Percentiles rank a stretch among this genome's conserved stretches.
Evolutionary conservation across 1,140 invertebrate genomes (phyloP).

Genomic region (Drosophila serrata): DNA sequence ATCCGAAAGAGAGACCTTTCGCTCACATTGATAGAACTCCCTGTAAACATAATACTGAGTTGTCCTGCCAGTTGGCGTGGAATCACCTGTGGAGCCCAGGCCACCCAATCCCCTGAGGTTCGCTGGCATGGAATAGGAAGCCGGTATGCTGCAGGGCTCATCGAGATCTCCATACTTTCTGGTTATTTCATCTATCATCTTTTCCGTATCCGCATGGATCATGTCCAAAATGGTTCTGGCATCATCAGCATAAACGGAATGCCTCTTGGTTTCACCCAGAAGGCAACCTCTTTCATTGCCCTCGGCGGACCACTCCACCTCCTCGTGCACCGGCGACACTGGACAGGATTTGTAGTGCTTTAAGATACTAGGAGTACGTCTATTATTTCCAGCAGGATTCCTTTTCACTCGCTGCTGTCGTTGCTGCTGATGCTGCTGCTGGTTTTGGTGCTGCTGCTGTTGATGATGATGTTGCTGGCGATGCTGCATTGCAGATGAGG

Average conservation of each 20-base stretch:
- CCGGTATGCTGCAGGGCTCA: conserved; percentile 61
- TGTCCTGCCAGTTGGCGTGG: conserved; percentile 77
- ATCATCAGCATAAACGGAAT: conserved; percentile 86
- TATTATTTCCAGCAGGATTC: conserved; percentile 76
- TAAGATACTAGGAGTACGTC: conserved; percentile 87
- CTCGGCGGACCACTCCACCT: conserved; percentile 87
- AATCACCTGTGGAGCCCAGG: conserved; percentile 62
- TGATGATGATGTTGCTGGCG: conserved; percentile 21
- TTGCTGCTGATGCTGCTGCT: conserved; percentile 22
- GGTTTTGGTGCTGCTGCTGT: conserved; percentile 12
- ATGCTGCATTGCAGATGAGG: conserved; percentile 5
- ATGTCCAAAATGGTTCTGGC: conserved; percentile 87
- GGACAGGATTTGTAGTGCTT: conserved; percentile 90
- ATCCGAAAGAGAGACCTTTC: conserved; percentile 83
- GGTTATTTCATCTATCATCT: conserved; percentile 88
- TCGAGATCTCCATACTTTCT: conserved; percentile 88
- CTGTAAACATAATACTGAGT: conserved; percentile 92
- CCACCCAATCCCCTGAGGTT: conserved; percentile 65
- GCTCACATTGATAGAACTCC: conserved; percentile 81
- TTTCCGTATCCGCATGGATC: conserved; percentile 88
- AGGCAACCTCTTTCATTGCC: conserved; percentile 52
- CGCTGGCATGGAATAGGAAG: conserved; percentile 71
- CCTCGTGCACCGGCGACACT: conserved; percentile 89
- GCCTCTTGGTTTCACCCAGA: conserved; percentile 71
- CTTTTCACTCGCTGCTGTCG: conserved; percentile 54